Evolutionary conservation across 1,140 invertebrate species (phyloP), one percentile per base, ranked within the genome.

Genomic region (Saccostrea echinata): DNA sequence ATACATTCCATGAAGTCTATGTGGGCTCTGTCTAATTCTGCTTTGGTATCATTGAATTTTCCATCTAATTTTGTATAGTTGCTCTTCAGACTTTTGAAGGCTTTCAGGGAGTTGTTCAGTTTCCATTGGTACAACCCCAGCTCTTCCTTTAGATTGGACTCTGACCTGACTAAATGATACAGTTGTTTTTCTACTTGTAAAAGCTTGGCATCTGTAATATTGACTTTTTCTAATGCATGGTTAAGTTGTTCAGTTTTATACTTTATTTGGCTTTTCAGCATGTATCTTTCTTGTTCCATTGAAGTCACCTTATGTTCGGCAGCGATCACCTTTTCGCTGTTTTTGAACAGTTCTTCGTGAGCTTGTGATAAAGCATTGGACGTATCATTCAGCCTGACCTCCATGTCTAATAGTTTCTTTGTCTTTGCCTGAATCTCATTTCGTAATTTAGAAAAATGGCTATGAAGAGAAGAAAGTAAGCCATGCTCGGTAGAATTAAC

Each of bases 201-300:
- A 16, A 83, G 52, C 84, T 91, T 91, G 1, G 71, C 53, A 57
- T 91, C 90, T 27, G 90, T 89, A 27, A 88, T 87, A 30, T 85
- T 87, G 30, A 88, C 85, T 18, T 86, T 86, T 52, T 87, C 52
- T 8, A 82, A 81, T 16, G 89, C 85, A 9, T 86, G 71, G 0
- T 87, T 85, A 24, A 92, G 88, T 80, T 88, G 85, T 71, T 90
- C 91, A 4, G 85, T 64, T 33, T 89, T 90, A 71, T 91, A 91
- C 76, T 93, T 92, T 30, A 93, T 81, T 61, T 92, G 85, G 81
- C 92, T 93, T 89, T 92, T 92, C 51, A 93, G 80, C 11, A 93
- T 88, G 13, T 90, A 90, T 68, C 89, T 86, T 88, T 93, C 92
- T 24, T 91, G 88, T 68, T 88, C 86, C 84, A 93, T 35, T 13